Base-by-base conservation (phyloP, 2,888 invertebrate genomes). In the Sarcophaga caerulescens region DNA sequence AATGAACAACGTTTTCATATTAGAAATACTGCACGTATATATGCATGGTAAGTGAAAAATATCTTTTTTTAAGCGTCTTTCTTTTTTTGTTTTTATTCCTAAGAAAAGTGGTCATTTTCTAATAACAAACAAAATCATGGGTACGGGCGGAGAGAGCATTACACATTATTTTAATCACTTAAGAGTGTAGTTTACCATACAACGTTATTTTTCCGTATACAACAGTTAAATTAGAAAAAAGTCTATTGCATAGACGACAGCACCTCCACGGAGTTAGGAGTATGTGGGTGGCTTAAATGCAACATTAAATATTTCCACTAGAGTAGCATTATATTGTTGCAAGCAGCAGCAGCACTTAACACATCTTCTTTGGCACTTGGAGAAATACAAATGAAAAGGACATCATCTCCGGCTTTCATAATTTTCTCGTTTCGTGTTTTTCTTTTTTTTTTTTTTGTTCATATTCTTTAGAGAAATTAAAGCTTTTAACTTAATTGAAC, bases 141-240 rank as follows among this genome's bases (percentile, higher is more conserved):
- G 0, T 47, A 45, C 11, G 0, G 8, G 2, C 19, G 57, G 59
- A 47, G 45, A 52, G 11, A 6, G 12, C 4, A 23, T 57, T 89
- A 88, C 90, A 87, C 21, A 23, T 52, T 17, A 44, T 90, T 90
- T 91, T 91, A 92, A 92, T 92, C 91, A 92, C 91, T 91, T 90
- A 91, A 89, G 85, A 88, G 85, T 85, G 45, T 88, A 85, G 87
- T 68, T 75, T 77, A 66, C 59, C 57, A 60, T 57, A 62, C 62
- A 74, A 68, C 86, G 89, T 90, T 35, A 2, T 35, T 10, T 35
- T 47, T 89, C 89, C 89, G 88, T 23, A n/a, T 6, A 35, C 35
- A 17, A 17, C n/a, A 63, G 11, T 65, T 59, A n/a, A 14, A 8
- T 65, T 52, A 23, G 14, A 59, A 17, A 73, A 66, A 35, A 35